Evolutionary conservation across 2,797 vertebrate species (phyloP).

Genomic region (Enteromius paludinosus): DNA sequence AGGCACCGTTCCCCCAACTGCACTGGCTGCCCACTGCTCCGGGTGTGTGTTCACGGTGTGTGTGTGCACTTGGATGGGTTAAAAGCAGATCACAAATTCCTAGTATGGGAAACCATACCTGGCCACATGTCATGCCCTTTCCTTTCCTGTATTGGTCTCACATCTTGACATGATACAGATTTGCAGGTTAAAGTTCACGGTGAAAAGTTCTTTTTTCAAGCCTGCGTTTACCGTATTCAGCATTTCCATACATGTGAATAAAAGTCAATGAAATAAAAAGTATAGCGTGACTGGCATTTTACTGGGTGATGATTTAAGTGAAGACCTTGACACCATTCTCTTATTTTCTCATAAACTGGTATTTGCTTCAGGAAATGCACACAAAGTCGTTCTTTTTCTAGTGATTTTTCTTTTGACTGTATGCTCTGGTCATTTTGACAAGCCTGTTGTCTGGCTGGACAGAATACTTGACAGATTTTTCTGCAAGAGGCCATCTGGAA

Average conservation of each 20-base stretch:
- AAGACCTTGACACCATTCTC: background rate
- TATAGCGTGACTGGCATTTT: background rate
- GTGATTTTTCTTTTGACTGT: slow-evolving; percentile 4
- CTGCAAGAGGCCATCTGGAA: slow-evolving; percentile 42
- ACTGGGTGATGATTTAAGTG: background rate
- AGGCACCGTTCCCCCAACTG: too few relatives aligned
- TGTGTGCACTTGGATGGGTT: too few relatives aligned
- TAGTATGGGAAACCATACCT: too few relatives aligned
- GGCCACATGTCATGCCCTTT: too few relatives aligned
- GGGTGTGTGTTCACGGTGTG: too few relatives aligned
- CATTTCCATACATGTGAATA: background rate
- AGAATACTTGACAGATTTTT: slow-evolving; percentile 43
- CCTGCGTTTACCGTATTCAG: background rate
- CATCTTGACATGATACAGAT: background rate
- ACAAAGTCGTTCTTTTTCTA: background rate
- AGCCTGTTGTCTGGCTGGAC: slow-evolving; percentile 39
- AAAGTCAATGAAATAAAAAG: background rate
- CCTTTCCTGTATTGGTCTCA: background rate
- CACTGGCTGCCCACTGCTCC: too few relatives aligned
- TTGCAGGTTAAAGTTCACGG: background rate
- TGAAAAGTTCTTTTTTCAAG: background rate
- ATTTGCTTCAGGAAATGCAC: slow-evolving; percentile 8
- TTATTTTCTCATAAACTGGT: background rate
- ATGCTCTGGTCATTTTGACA: slow-evolving; percentile 15
- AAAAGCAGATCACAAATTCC: too few relatives aligned